A percentile compares a stretch with the other conserved stretches of the same genome.
phyloP scores from a whole-genome alignment of 2,888 invertebrate species.

The Cataglyphis rosenhaueri region DNA sequence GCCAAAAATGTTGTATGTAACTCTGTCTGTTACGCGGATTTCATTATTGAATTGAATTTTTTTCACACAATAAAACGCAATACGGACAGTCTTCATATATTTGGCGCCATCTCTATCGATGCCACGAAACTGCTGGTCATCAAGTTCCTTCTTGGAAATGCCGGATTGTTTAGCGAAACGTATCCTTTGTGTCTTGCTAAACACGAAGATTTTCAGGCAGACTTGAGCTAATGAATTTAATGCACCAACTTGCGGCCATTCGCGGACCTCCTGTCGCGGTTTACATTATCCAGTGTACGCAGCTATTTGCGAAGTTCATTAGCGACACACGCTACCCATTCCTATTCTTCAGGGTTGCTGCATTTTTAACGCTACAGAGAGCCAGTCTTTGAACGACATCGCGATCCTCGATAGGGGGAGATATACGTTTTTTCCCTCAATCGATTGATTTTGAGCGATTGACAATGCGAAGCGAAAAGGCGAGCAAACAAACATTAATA shows the following conservation, averaged over 20 bases:
- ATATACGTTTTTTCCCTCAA: slow-evolving; percentile 68
- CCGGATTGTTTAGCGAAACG: slow-evolving; percentile 22
- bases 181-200: slow-evolving; percentile 26
- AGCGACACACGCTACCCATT: slow-evolving; percentile 32
- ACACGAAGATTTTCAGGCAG: slow-evolving; percentile 34
- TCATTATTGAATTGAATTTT: not conserved
- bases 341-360: slow-evolving; percentile 34
- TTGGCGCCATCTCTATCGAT: slow-evolving; percentile 24
- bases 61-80: slow-evolving; percentile 9
- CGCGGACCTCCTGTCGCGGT: slow-evolving; percentile 8
- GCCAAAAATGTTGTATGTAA: not conserved
- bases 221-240: slow-evolving; percentile 39
- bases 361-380: slow-evolving; percentile 33
- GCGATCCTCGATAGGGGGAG: slow-evolving; percentile 62
- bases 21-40: not conserved
- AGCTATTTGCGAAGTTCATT: slow-evolving; percentile 21
- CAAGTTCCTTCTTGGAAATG: slow-evolving; percentile 24
- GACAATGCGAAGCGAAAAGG: slow-evolving; percentile 74
- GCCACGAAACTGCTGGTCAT: slow-evolving; percentile 12
- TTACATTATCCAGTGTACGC: slow-evolving; percentile 26
- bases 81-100: slow-evolving; percentile 21
- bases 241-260: not conserved
- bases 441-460: slow-evolving; percentile 77
- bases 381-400: slow-evolving; percentile 57
- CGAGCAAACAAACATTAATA: slow-evolving; percentile 79